Evolutionary conservation across 2,113 vertebrate genomes (phyloP), one percentile per base, ranked within the genome.

Genomic region (Orthonyx spaldingii): DNA sequence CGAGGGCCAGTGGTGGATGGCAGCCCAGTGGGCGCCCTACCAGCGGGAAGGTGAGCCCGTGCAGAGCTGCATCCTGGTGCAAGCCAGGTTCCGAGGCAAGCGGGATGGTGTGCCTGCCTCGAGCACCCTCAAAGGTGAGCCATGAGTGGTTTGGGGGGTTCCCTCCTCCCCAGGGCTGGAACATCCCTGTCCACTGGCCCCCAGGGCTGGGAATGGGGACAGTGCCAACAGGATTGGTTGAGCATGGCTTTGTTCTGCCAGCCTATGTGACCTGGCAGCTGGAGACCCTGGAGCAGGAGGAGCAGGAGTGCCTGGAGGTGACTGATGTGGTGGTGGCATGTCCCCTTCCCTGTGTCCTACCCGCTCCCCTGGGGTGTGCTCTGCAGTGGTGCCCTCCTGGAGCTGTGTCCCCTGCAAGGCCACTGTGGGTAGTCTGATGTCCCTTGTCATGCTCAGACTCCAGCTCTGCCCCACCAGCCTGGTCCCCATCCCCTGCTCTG

Each of bases 41-140:
- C 64, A 70, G 22, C 90, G 89, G 21, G 76, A 88, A 24, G 92
- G 87, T 0, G 97, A 98, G 5, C 39, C 46, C 1, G n/a, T 93
- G 60, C 90, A 90, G 56, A 89, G 83, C 21, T 98, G 98, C 75
- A 24, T 98, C 68, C 77, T 98, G 30, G 97, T 99, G 46, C 98
- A 98, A 0, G 98, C 98, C 16, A 97, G 78, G 47, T 98, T 97
- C 96, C 94, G 89, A 1, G 89, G 98, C 49, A 71, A 90, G 64
- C 77, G 97, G 47, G 98, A 98, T 5, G 96, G 97, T 3, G 90
- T 91, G 11, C 98, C 97, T 10, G 98, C 97, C 72, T 98, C 98
- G 81, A 99, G 98, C 55, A 97, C 97, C 21, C 96, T 99, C 89
- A 97, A 91, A 90, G 98, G 99, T 99, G 94, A 84, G 91, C 6